These are phyloP conservation scores for Athene noctua DNA, from an alignment of 2,113 vertebrate species.

Conservation along the genomic window DNA sequence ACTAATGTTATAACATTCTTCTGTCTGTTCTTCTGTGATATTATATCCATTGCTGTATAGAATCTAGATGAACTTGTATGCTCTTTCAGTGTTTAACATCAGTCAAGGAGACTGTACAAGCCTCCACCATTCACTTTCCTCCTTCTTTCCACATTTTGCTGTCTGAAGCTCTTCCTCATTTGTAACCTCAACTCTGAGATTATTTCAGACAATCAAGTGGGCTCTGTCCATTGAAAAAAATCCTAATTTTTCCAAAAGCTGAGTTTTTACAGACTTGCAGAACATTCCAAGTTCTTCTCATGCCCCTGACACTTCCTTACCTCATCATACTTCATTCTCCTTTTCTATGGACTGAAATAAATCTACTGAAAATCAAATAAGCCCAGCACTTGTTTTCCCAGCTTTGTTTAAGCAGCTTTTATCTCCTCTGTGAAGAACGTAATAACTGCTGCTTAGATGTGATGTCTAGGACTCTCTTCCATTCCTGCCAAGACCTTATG, in stretches of 20 bases:
- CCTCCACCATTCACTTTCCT: not conserved
- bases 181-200: not conserved
- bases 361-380: not conserved
- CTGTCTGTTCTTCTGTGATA: not conserved
- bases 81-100: not conserved
- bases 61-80: not conserved
- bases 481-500: not conserved
- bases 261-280: not conserved
- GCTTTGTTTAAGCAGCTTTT: not conserved
- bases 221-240: not conserved
- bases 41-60: not conserved
- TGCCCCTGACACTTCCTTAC: not conserved
- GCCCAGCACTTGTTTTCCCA: not conserved
- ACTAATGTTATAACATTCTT: not conserved
- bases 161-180: not conserved
- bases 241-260: not conserved
- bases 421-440: not conserved
- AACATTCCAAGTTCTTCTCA: not conserved
- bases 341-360: not conserved
- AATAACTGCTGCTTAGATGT: not conserved
- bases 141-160: not conserved
- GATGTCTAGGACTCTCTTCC: not conserved
- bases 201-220: not conserved
- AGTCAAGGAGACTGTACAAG: not conserved
- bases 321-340: not conserved